Conservation (phyloP, 2,888 invertebrate species). For the Galeruca laticollis region DNA sequence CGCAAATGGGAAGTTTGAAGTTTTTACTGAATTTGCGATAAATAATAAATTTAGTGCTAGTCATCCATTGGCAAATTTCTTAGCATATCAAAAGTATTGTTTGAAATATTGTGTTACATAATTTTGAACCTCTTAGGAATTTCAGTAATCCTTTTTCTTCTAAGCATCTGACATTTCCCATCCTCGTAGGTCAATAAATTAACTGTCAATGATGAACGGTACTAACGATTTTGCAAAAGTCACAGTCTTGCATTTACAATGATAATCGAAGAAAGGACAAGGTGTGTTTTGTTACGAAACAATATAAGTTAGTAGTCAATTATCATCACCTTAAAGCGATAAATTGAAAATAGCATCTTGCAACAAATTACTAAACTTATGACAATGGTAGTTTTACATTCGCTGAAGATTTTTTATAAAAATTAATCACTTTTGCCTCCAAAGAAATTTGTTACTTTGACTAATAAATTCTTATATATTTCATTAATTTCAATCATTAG, state of each 20-base stretch:
- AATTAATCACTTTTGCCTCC: no score
- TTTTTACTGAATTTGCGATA: no score
- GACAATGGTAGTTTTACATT: not conserved
- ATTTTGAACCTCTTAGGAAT: not conserved
- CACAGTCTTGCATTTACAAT: slow-evolving; percentile 6
- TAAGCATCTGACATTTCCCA: not conserved
- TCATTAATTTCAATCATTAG: no score
- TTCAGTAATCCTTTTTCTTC: not conserved
- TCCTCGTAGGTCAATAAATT: not conserved
- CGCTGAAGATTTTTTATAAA: not conserved
- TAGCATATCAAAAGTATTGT: no score
- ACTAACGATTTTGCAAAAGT: slow-evolving; percentile 26
- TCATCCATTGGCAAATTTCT: no score
- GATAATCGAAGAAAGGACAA: slow-evolving; percentile 6
- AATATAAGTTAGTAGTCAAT: not conserved
- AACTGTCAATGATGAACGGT: slow-evolving; percentile 9
- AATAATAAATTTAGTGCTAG: no score
- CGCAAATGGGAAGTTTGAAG: no score
- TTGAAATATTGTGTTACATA: no score
- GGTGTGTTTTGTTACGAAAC: slow-evolving; percentile 18
- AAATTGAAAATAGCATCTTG: not conserved
- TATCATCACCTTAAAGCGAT: slow-evolving; percentile 6
- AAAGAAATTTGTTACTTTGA: no score
- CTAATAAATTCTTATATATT: no score
- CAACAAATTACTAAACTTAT: not conserved